Conservation (phyloP, 2,797 vertebrate genomes). For the Paramormyrops hopkinsi region DNA sequence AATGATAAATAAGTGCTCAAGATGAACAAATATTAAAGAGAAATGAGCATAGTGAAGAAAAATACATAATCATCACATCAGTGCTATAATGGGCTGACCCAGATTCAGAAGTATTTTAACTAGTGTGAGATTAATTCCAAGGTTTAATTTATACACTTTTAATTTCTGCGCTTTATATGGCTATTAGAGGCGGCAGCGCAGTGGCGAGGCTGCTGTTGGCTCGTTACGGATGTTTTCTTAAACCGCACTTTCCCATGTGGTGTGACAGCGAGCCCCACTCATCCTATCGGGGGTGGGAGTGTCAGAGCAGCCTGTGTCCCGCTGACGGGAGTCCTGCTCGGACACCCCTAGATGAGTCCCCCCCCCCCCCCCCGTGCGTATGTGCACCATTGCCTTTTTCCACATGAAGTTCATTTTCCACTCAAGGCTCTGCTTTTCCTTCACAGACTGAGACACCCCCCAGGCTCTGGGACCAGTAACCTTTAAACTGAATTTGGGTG, state of each 20-base stretch:
- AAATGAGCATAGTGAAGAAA: neutral
- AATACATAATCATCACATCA: neutral
- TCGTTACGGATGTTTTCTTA: neutral
- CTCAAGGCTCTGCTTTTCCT: slow-evolving; percentile 51
- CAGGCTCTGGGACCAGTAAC: slow-evolving; percentile 43
- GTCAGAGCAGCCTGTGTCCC: slow-evolving; percentile 37
- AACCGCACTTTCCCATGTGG: neutral
- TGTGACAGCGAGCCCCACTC: neutral
- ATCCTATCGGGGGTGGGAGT: neutral
- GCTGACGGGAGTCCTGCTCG: slow-evolving; percentile 18
- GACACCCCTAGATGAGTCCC: slow-evolving; percentile 55
- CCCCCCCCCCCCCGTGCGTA: slow-evolving; percentile 57
- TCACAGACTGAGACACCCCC: slow-evolving; percentile 42
- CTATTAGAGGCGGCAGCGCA: neutral
- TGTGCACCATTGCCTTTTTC: slow-evolving; percentile 52
- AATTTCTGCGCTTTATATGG: neutral
- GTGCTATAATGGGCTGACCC: slow-evolving; percentile 6
- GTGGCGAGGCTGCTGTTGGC: neutral
- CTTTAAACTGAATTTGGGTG: slow-evolving; percentile 41
- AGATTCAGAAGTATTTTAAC: neutral
- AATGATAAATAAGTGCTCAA: neutral
- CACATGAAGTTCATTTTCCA: slow-evolving; percentile 66
- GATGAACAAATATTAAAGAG: neutral
- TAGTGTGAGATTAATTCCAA: neutral
- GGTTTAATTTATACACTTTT: neutral